These are phyloP conservation scores for Rotaria socialis DNA, from an alignment of 2,888 invertebrate genomes.

Conservation along the genomic window DNA sequence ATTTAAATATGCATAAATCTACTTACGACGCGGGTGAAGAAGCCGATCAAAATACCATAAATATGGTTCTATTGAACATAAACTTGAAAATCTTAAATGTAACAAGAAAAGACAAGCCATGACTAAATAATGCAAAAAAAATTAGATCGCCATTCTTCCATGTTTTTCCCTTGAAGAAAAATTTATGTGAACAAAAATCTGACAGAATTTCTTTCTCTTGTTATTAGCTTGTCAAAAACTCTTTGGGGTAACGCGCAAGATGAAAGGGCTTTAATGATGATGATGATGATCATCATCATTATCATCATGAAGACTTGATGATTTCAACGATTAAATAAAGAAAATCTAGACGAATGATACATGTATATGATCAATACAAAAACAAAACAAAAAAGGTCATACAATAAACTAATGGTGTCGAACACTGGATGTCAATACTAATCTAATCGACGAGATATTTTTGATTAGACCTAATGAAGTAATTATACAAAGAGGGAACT, in stretches of 20 bases:
- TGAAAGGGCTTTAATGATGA: neutral
- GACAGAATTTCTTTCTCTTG: slow-evolving; percentile 7
- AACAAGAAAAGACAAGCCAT: neutral
- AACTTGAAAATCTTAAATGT: neutral
- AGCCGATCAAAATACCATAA: neutral
- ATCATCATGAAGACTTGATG: neutral
- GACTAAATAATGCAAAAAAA: neutral
- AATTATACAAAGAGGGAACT: too few relatives aligned
- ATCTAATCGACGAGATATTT: neutral
- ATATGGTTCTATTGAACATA: neutral
- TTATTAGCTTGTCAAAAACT: neutral
- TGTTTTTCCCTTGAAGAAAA: neutral
- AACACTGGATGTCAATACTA: neutral
- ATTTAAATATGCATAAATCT: neutral
- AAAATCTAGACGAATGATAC: neutral
- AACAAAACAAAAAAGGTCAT: neutral
- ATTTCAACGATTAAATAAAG: neutral
- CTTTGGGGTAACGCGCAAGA: neutral
- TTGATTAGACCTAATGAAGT: neutral
- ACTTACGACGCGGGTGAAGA: neutral
- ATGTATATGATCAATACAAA: neutral
- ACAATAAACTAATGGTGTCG: neutral
- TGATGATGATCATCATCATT: neutral
- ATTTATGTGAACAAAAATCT: neutral
- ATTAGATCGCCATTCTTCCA: neutral